phyloP scores from a whole-genome alignment of 2,888 invertebrate genomes.

The Chaetogeoica ovagalla region DNA sequence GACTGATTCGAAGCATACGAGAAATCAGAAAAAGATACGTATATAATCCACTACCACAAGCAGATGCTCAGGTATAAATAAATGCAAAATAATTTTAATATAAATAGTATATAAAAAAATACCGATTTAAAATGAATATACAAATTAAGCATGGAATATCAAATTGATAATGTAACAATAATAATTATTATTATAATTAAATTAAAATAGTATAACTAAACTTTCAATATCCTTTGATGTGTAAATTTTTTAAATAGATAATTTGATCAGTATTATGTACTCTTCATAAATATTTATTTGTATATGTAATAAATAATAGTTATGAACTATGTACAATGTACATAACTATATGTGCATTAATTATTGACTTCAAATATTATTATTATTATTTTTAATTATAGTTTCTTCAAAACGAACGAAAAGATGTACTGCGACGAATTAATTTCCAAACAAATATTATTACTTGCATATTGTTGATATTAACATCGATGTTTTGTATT shows the following conservation, averaged over 20 bases:
- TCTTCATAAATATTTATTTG: no score
- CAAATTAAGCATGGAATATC: no score
- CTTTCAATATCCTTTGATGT: no score
- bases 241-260: no score
- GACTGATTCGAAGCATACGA: background rate
- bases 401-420: background rate
- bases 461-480: slow-evolving; percentile 6
- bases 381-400: background rate
- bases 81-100: background rate
- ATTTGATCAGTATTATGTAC: no score
- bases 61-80: background rate
- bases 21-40: slow-evolving; percentile 7
- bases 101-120: no score
- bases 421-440: no score
- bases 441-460: background rate
- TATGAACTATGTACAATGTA: background rate
- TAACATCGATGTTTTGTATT: slow-evolving; percentile 14
- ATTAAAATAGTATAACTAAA: background rate
- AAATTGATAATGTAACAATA: background rate
- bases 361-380: background rate
- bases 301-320: no score
- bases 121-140: no score
- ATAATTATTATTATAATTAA: background rate
- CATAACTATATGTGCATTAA: background rate
- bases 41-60: background rate